phyloP scores from a whole-genome alignment of 1,140 invertebrate genomes.

The Sycophaga agraensis region DNA sequence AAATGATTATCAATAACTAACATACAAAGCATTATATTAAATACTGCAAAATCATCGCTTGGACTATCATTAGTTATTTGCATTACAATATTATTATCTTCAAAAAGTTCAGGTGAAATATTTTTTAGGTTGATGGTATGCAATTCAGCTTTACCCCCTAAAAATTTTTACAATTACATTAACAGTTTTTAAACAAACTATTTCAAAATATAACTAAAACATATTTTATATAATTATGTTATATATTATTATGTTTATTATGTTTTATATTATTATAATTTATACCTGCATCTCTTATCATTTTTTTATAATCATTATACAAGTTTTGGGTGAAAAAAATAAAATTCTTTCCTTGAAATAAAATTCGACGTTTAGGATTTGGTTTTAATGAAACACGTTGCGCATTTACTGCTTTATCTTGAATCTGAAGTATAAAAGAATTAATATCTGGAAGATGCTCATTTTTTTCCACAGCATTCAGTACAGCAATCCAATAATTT shows the following conservation, averaged over 20 bases:
- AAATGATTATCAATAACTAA: background rate
- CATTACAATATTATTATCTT: conserved; percentile 19
- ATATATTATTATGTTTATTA: no score
- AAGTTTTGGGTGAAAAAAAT: conserved; percentile 14
- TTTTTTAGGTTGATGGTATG: background rate
- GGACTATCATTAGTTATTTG: conserved; percentile 6
- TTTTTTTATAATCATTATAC: conserved; percentile 19
- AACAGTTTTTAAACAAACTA: background rate
- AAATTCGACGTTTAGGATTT: conserved; percentile 2
- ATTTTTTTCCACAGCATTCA: conserved; percentile 10
- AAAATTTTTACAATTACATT: no score
- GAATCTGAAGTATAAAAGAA: conserved; percentile 1
- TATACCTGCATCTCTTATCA: conserved; percentile 19
- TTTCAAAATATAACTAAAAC: background rate
- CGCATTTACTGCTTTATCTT: conserved; percentile 23
- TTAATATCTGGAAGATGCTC: conserved; percentile 13
- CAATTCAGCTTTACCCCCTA: conserved; percentile 12
- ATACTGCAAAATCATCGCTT: background rate
- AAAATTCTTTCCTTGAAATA: conserved; percentile 21
- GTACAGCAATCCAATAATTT: conserved; percentile 17
- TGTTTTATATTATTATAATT: background rate
- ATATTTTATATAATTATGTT: no score
- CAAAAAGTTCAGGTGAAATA: background rate
- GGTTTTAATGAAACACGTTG: conserved; percentile 14
- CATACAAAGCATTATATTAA: conserved; percentile 10